Evolutionary conservation across 2,113 vertebrate genomes (phyloP).

Genomic region (Centropus bengalensis): DNA sequence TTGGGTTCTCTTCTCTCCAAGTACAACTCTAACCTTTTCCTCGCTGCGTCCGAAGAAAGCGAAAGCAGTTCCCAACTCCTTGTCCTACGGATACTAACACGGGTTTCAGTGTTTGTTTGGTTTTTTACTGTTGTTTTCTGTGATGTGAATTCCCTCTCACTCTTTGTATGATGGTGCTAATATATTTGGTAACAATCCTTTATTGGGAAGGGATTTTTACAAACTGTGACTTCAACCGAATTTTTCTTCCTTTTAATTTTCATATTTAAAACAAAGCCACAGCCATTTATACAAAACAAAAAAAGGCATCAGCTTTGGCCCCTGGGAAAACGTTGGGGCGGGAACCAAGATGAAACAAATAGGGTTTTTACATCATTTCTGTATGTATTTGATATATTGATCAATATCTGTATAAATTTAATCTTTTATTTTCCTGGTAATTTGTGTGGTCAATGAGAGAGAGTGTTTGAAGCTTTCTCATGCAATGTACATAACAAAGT

Average conservation of each 20-base stretch:
- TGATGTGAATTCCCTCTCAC: slow-evolving; percentile 86
- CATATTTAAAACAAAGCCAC: slow-evolving; percentile 92
- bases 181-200: slow-evolving; percentile 94
- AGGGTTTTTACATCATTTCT: slow-evolving; percentile 93
- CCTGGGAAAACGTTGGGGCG: slow-evolving; percentile 76
- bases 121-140: slow-evolving; percentile 78
- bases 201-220: slow-evolving; percentile 88
- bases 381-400: slow-evolving; percentile 92
- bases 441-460: slow-evolving; percentile 87
- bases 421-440: slow-evolving; percentile 92
- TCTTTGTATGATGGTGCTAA: slow-evolving; percentile 97
- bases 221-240: slow-evolving; percentile 90
- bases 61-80: slow-evolving; percentile 76
- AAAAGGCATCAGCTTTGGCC: slow-evolving; percentile 82
- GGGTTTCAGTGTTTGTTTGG: slow-evolving; percentile 93
- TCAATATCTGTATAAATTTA: slow-evolving; percentile 90
- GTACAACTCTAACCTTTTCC: slow-evolving; percentile 70
- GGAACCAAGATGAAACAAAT: slow-evolving; percentile 79
- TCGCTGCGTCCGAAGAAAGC: slow-evolving; percentile 77
- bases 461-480: slow-evolving; percentile 86
- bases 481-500: slow-evolving; percentile 89
- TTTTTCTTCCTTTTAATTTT: slow-evolving; percentile 87
- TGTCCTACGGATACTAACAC: slow-evolving; percentile 91
- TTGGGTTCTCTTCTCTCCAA: slow-evolving; percentile 1
- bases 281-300: slow-evolving; percentile 80